These are phyloP conservation scores for Perodicticus potto DNA, from an alignment of 2,797 vertebrate species.

Conservation along the genomic window DNA sequence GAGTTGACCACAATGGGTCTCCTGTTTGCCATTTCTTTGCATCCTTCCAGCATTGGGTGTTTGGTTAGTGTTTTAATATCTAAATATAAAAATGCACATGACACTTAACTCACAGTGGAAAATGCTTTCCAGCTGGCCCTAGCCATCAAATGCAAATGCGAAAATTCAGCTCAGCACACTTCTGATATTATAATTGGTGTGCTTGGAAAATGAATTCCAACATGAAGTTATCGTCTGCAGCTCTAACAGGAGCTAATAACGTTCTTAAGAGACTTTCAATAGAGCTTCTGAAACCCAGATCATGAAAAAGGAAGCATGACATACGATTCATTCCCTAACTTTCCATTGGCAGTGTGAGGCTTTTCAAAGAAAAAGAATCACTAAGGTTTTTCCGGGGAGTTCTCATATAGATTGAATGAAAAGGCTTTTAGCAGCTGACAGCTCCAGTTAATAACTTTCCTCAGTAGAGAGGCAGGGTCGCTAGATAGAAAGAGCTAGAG, in stretches of 20 bases:
- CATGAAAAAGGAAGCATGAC: slow-evolving; percentile 46
- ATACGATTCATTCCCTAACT: slow-evolving; percentile 48
- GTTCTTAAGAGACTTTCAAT: slow-evolving; percentile 76
- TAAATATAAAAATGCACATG: slow-evolving; percentile 71
- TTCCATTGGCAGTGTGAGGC: not conserved
- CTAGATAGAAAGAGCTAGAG: not conserved
- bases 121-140: slow-evolving; percentile 65
- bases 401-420: slow-evolving; percentile 21
- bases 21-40: slow-evolving; percentile 24
- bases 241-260: slow-evolving; percentile 77
- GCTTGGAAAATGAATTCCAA: slow-evolving; percentile 80
- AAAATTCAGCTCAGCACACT: slow-evolving; percentile 72
- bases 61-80: slow-evolving; percentile 47
- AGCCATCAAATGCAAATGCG: slow-evolving; percentile 71
- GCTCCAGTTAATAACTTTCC: slow-evolving; percentile 53
- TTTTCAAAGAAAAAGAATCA: slow-evolving; percentile 56
- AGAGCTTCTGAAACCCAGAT: slow-evolving; percentile 69
- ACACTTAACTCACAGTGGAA: slow-evolving; percentile 58
- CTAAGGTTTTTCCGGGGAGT: not conserved
- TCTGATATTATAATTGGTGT: slow-evolving; percentile 74
- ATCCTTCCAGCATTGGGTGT: not conserved
- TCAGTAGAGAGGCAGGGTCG: not conserved
- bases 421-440: not conserved
- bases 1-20: slow-evolving; percentile 44
- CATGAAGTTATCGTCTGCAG: slow-evolving; percentile 75